Evolutionary conservation across 37 sponge, comb jelly and placozoan genomes (phyloP), one percentile per base, ranked within the genome.

Genomic region (Ephydatia muelleri): DNA sequence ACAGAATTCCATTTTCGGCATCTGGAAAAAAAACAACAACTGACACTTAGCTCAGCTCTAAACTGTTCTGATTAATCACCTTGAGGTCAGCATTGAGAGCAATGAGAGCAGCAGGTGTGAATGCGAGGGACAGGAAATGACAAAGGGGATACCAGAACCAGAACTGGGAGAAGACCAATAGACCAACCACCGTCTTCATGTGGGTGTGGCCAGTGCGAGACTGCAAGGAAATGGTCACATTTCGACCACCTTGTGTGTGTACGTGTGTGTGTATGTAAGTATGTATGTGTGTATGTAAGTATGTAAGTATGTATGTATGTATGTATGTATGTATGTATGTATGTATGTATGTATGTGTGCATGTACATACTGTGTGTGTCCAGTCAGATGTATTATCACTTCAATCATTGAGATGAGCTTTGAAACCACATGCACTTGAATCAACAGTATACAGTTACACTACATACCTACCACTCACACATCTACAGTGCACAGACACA

Each of bases 61-160:
- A 38, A 13, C 9, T 13, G 0, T 13, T 22, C 16, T 1, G 32
- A 16, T 38, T 36, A 13, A 75, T 26, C 30, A 95, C 98, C 88
- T 99, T 93, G 30, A 99, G 87, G 80, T 99, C 91, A 26, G 64
- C 32, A 82, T 99, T 99, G 49, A 99, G 88, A 21, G 82, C 95
- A 26, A 97, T 95, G 37, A 97, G 80, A 9, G 96, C 80, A 9
- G 99, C 93, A 47, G 99, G 99, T n/a, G 89, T 87, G 81, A 99
- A 93, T 48, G 97, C 90, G 39, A 99, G 91, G 23, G 96, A 99
- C 26, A 99, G 92, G 85, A 99, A 99, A 64, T 93, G 97, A 36
- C 91, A 81, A 32, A 97, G 82, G 0, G 99, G 99, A 38, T 93
- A 99, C 99, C 99, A 99, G 81, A 88, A 99, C 99, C 99, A 99